Percentiles rank a stretch among this genome's conserved stretches.
phyloP scores from a whole-genome alignment of 2,113 vertebrate genomes.

The Lepus timidus region DNA sequence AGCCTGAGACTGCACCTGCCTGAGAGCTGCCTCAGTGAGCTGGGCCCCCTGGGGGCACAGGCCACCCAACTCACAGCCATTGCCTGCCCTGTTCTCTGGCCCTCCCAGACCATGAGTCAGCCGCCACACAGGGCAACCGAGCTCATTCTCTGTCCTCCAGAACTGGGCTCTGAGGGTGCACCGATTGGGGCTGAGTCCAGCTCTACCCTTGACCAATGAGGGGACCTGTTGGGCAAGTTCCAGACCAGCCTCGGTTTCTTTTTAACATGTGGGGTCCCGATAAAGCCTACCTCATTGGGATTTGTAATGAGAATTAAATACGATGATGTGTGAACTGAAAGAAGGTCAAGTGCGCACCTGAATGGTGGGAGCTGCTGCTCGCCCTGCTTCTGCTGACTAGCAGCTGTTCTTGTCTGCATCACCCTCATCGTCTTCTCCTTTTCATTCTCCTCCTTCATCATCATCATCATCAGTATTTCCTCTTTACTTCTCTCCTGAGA shows the following conservation, averaged over 20 bases:
- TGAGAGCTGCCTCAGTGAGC: not conserved
- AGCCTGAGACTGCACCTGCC: not conserved
- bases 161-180: not conserved
- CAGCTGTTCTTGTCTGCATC: not conserved
- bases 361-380: not conserved
- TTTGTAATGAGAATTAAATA: not conserved
- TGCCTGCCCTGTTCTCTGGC: not conserved
- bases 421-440: not conserved
- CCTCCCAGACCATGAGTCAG: not conserved
- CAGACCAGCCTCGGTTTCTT: not conserved
- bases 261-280: not conserved
- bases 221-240: not conserved
- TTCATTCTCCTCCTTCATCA: not conserved
- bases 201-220: not conserved
- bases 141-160: not conserved
- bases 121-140: not conserved
- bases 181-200: not conserved
- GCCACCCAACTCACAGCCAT: not conserved
- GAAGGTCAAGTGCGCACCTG: not conserved
- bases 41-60: not conserved
- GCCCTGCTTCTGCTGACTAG: not conserved
- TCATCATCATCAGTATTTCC: not conserved
- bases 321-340: not conserved
- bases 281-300: not conserved
- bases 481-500: not conserved